These are phyloP conservation scores for Sciurus carolinensis DNA, from an alignment of 2,797 vertebrate species.

Conservation along the genomic window DNA sequence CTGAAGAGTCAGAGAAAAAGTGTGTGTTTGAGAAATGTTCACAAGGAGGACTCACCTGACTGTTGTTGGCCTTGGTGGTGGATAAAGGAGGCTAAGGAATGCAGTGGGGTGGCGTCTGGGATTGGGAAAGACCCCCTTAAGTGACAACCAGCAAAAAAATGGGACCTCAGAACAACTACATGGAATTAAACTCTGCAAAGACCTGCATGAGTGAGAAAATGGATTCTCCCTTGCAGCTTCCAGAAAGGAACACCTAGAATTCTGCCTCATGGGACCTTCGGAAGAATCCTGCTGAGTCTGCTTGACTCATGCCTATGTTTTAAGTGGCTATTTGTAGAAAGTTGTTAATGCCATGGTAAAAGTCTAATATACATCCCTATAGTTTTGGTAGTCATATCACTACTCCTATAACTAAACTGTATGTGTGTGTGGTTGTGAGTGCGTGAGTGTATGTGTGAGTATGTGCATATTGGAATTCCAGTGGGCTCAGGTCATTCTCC, in stretches of 20 bases:
- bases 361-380: neutral
- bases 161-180: neutral
- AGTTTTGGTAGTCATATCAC: neutral
- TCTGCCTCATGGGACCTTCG: neutral
- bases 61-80: neutral
- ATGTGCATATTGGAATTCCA: neutral
- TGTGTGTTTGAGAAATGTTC: neutral
- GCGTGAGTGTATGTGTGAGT: neutral
- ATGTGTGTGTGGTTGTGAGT: neutral
- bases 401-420: neutral
- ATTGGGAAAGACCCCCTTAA: neutral
- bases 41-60: neutral
- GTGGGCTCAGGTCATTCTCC: accelerated
- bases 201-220: neutral
- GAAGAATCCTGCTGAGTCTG: neutral
- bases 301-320: neutral
- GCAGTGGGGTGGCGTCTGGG: neutral
- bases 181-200: neutral
- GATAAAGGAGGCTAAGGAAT: neutral
- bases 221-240: neutral
- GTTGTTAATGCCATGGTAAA: neutral
- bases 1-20: neutral
- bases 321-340: neutral
- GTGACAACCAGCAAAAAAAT: neutral
- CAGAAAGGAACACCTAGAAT: neutral